A percentile compares a stretch with the other conserved stretches of the same genome.
Evolutionary conservation across 2,113 vertebrate species (phyloP).

Genomic region (Lynx canadensis): DNA sequence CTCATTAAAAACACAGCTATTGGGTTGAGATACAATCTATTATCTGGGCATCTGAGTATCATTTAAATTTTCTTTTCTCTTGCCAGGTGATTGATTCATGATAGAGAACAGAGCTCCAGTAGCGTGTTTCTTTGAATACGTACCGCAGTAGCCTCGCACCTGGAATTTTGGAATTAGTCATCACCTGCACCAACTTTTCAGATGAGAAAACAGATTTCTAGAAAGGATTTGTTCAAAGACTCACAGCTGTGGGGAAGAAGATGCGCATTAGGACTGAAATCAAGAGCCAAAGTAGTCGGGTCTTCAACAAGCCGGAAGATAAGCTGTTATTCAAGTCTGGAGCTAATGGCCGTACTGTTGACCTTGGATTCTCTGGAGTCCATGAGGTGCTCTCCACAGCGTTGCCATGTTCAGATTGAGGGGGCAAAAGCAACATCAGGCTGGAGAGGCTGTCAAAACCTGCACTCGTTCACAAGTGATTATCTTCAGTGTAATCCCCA

Average conservation of each 20-base stretch:
- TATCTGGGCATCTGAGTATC: background rate
- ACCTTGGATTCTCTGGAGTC: background rate
- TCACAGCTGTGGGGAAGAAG: background rate
- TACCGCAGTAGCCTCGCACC: background rate
- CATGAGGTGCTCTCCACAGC: background rate
- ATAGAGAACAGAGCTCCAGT: background rate
- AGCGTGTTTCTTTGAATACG: background rate
- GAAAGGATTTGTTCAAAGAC: background rate
- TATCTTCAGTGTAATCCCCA: slow-evolving; percentile 41
- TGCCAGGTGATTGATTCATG: background rate
- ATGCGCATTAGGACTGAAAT: background rate
- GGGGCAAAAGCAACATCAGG: background rate
- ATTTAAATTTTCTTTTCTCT: background rate
- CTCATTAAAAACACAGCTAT: background rate
- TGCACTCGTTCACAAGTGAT: background rate
- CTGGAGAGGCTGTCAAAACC: background rate
- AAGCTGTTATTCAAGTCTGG: background rate
- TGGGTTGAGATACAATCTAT: background rate
- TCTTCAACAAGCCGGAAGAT: background rate
- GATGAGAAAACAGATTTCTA: background rate
- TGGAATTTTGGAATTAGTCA: background rate
- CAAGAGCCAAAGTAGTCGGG: background rate
- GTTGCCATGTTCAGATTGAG: background rate
- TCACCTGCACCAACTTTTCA: background rate
- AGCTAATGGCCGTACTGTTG: background rate